These are phyloP conservation scores for Bugula neritina DNA, from an alignment of 2,888 invertebrate genomes.

Conservation along the genomic window DNA sequence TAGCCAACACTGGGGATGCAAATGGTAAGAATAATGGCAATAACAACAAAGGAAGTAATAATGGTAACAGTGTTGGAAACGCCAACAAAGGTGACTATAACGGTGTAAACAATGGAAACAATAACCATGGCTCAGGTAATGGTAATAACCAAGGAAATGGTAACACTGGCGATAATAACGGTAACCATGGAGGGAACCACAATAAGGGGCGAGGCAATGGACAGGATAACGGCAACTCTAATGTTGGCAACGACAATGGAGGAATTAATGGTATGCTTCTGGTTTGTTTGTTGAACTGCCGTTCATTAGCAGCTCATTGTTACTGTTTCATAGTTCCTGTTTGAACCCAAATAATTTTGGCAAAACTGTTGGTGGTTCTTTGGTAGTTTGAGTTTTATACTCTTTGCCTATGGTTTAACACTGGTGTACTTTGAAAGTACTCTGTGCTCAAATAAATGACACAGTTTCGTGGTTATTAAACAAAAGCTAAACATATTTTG, in stretches of 20 bases:
- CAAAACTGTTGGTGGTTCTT: too few species aligned
- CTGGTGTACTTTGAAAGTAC: too few species aligned
- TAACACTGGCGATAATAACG: slow-evolving; percentile 25
- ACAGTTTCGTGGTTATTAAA: too few species aligned
- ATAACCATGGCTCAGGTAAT: slow-evolving; percentile 27
- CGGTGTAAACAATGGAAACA: slow-evolving; percentile 27
- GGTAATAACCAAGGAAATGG: slow-evolving; percentile 8
- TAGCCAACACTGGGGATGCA: too few species aligned
- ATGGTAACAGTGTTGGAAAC: slow-evolving; percentile 27
- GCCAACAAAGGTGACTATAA: slow-evolving; percentile 26
- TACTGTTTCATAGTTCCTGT: too few species aligned
- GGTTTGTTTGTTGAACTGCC: too few species aligned
- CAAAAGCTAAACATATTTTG: too few species aligned
- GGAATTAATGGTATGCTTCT: slow-evolving; percentile 27
- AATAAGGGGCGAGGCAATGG: slow-evolving; percentile 20
- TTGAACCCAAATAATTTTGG: too few species aligned
- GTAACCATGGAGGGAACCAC: slow-evolving; percentile 24
- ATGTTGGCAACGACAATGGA: slow-evolving; percentile 26
- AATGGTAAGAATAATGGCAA: slow-evolving; percentile 21
- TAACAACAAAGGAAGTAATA: slow-evolving; percentile 19
- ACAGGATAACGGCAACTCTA: slow-evolving; percentile 27
- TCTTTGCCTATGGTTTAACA: too few species aligned
- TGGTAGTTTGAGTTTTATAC: too few species aligned
- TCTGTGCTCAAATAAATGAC: too few species aligned
- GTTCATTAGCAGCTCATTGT: too few species aligned